These are phyloP conservation scores for Aphis craccivora DNA, from an alignment of 1,140 invertebrate genomes.

Conservation along the genomic window DNA sequence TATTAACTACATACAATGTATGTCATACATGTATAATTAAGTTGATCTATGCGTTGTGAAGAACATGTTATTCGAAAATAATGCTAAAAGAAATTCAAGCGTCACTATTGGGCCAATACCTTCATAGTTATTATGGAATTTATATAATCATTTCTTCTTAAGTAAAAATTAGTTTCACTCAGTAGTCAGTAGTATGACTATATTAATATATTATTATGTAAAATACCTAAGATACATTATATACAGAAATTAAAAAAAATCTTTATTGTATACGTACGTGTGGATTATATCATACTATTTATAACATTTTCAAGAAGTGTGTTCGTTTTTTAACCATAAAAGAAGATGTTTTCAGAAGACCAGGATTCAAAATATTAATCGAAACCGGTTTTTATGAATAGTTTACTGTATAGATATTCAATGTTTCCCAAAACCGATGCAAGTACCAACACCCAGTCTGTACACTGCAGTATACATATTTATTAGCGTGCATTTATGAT, in stretches of 20 bases:
- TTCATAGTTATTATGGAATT: neutral
- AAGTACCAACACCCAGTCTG: neutral
- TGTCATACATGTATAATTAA: too few species aligned
- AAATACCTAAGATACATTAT: neutral
- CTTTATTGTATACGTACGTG: neutral
- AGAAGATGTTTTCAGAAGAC: neutral
- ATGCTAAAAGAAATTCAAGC: neutral
- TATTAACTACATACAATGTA: too few species aligned
- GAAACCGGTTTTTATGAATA: slow-evolving; percentile 5
- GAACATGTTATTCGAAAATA: neutral
- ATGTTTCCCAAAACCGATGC: slow-evolving; percentile 1
- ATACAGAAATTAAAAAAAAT: neutral
- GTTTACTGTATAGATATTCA: neutral
- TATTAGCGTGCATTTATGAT: neutral
- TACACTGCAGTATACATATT: neutral
- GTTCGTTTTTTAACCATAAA: neutral
- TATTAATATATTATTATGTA: too few species aligned
- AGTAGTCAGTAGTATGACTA: neutral
- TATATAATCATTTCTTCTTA: neutral
- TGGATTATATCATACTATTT: neutral
- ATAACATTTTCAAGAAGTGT: neutral
- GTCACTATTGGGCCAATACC: neutral
- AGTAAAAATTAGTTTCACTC: neutral
- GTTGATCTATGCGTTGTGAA: too few species aligned
- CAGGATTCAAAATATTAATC: neutral